These are phyloP conservation scores for Standfussiana lucernea DNA, from an alignment of 2,888 invertebrate species.

Conservation along the genomic window DNA sequence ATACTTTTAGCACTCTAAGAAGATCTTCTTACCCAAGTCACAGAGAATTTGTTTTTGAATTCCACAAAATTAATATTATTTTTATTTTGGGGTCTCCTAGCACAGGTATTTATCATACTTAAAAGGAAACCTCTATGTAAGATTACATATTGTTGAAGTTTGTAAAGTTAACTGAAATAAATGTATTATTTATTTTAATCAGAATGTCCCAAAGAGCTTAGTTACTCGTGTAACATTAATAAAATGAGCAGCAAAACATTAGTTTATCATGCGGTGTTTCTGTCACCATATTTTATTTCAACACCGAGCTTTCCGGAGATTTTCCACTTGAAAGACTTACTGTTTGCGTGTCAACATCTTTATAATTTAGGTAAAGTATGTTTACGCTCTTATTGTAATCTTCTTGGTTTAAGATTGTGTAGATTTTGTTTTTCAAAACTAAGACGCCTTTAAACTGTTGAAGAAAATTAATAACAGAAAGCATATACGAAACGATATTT, in stretches of 20 bases:
- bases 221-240: neutral
- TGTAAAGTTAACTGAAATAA: no score
- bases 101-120: no score
- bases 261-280: constrained; percentile 3
- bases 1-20: neutral
- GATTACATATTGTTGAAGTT: no score
- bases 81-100: no score
- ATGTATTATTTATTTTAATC: no score
- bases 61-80: neutral
- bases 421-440: neutral
- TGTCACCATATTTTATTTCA: constrained; percentile 30
- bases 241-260: constrained; percentile 6
- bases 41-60: neutral
- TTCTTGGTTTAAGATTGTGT: neutral
- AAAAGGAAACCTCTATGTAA: no score
- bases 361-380: neutral
- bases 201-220: neutral
- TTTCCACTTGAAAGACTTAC: constrained; percentile 4
- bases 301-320: constrained; percentile 29
- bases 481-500: neutral
- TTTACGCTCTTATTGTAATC: neutral
- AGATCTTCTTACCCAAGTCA: neutral
- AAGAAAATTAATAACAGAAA: neutral
- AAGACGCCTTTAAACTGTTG: neutral
- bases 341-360: constrained; percentile 4